Percentiles rank a stretch among this genome's conserved stretches.
Conservation (phyloP, 1,140 invertebrate genomes). For the Drosophila asahinai region DNA sequence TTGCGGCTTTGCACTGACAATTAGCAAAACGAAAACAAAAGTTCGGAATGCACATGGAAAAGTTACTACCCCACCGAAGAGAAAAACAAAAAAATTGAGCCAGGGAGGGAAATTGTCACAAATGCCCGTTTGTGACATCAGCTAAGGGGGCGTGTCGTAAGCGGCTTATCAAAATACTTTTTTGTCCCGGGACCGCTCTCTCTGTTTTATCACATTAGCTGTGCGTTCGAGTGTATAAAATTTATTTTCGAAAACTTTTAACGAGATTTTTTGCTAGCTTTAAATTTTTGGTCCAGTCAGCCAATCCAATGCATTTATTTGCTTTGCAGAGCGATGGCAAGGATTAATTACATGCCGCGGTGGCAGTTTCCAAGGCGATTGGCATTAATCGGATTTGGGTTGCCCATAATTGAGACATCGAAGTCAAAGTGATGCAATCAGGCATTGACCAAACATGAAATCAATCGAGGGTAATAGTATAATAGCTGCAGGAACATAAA, state of each 20-base stretch:
- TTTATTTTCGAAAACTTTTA: slow-evolving; percentile 75
- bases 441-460: not conserved
- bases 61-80: slow-evolving; percentile 33
- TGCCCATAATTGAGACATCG: slow-evolving; percentile 10
- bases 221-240: slow-evolving; percentile 72
- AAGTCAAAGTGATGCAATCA: slow-evolving; percentile 2
- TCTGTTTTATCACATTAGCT: slow-evolving; percentile 64
- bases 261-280: slow-evolving; percentile 56
- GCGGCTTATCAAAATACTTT: slow-evolving; percentile 77
- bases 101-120: slow-evolving; percentile 39
- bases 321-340: slow-evolving; percentile 20
- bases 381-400: slow-evolving; percentile 13
- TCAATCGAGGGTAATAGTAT: not conserved
- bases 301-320: slow-evolving; percentile 10
- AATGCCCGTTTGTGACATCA: slow-evolving; percentile 55
- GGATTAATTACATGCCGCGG: slow-evolving; percentile 51
- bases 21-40: slow-evolving; percentile 73
- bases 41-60: slow-evolving; percentile 53
- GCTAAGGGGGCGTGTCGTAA: slow-evolving; percentile 54
- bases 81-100: slow-evolving; percentile 9
- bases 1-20: slow-evolving; percentile 76
- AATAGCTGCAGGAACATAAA: not conserved
- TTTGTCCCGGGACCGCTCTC: slow-evolving; percentile 12
- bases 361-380: slow-evolving; percentile 3
- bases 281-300: slow-evolving; percentile 21